Percentiles rank a stretch among this genome's conserved stretches.
Evolutionary conservation across 2,888 invertebrate genomes (phyloP).

Genomic region (Hirtodrosophila alboralis): DNA sequence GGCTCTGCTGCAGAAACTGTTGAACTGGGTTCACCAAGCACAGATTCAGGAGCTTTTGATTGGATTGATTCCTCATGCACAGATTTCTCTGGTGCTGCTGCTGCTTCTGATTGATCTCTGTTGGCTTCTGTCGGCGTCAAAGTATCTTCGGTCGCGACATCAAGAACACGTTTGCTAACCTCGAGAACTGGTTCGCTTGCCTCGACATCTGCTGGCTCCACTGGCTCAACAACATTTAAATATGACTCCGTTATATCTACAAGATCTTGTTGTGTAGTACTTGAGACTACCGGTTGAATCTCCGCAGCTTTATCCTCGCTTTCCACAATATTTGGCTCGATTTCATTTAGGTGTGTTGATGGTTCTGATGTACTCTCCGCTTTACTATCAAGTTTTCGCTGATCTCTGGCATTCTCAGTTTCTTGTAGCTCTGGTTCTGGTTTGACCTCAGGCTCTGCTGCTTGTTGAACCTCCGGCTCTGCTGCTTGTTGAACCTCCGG

Average conservation of each 20-base stretch:
- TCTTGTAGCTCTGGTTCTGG: not conserved
- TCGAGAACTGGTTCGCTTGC: constrained; percentile 4
- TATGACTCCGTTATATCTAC: constrained; percentile 28
- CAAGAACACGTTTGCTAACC: constrained; percentile 17
- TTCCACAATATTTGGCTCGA: constrained; percentile 42
- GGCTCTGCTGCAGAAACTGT: constrained; percentile 20
- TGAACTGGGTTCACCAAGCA: constrained; percentile 13
- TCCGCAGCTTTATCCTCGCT: constrained; percentile 25
- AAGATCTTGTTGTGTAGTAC: constrained; percentile 10
- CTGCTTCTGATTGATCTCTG: not conserved
- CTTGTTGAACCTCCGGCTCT: constrained; percentile 10
- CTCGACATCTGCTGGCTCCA: constrained; percentile 6
- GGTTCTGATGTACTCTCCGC: constrained; percentile 5
- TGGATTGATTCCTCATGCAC: constrained; percentile 8
- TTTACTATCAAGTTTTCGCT: not conserved
- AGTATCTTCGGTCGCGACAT: constrained; percentile 9
- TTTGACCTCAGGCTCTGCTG: constrained; percentile 6
- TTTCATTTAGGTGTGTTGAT: constrained; percentile 28
- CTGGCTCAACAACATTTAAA: constrained; percentile 6
- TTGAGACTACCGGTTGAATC: not conserved
- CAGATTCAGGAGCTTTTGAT: not conserved
- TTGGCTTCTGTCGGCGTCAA: constrained; percentile 25
- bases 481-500: constrained; percentile 5
- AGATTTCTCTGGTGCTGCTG: constrained; percentile 13
- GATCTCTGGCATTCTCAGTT: constrained; percentile 4